phyloP scores from a whole-genome alignment of 2,797 vertebrate genomes.

The Melanogrammus aeglefinus region DNA sequence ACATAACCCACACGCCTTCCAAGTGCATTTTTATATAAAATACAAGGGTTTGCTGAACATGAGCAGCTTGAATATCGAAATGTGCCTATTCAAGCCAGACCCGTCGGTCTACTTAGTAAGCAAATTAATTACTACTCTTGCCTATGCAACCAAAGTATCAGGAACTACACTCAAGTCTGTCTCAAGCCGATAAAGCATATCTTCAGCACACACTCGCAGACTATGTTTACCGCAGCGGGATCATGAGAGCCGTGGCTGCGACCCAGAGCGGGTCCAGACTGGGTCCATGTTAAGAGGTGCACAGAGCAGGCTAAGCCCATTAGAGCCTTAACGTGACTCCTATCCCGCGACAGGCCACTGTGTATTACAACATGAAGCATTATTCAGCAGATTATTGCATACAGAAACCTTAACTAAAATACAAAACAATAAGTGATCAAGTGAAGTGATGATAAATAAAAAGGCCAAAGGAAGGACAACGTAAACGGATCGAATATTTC shows the following conservation, averaged over 20 bases:
- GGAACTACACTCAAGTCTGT: conserved; percentile 44
- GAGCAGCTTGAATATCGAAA: not conserved
- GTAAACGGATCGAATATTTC: not conserved
- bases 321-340: conserved; percentile 60
- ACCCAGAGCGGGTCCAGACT: conserved; percentile 54
- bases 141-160: conserved; percentile 28
- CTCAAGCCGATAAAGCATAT: conserved; percentile 69
- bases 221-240: conserved; percentile 57
- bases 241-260: conserved; percentile 54
- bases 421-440: not conserved
- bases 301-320: conserved; percentile 62
- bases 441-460: not conserved
- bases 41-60: conserved; percentile 6
- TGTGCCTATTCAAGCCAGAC: conserved; percentile 4
- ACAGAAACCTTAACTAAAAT: not conserved
- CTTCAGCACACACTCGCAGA: conserved; percentile 28
- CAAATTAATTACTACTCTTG: conserved; percentile 9
- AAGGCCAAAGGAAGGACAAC: not conserved
- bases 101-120: conserved; percentile 15
- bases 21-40: conserved; percentile 18
- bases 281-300: conserved; percentile 49
- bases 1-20: conserved; percentile 36
- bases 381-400: conserved; percentile 2
- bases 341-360: conserved; percentile 59
- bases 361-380: conserved; percentile 38